Evolutionary conservation across 2,888 invertebrate genomes (phyloP).

Genomic region (Drosophila nigricruria): DNA sequence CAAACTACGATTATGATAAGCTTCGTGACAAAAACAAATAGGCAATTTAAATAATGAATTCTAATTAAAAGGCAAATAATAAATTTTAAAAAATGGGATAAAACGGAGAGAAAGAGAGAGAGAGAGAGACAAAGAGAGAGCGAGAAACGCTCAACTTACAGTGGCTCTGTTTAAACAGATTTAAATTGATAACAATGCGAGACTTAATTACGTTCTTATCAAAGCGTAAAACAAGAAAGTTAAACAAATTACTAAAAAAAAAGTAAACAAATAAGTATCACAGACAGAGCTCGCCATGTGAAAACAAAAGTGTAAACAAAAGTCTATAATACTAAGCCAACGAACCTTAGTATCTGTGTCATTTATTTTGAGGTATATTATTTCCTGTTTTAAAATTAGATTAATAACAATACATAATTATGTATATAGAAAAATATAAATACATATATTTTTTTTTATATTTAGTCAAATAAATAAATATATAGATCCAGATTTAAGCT

Average conservation of each 20-base stretch:
- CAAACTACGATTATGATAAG: slow-evolving; percentile 32
- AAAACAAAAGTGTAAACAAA: slow-evolving; percentile 28
- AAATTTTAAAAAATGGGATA: not conserved
- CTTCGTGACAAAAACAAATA: slow-evolving; percentile 46
- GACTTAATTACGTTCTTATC: slow-evolving; percentile 33
- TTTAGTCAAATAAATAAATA: not conserved
- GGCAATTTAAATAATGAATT: slow-evolving; percentile 50
- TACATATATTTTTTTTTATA: not conserved
- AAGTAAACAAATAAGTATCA: not conserved
- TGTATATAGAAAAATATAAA: not conserved
- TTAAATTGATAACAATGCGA: slow-evolving; percentile 30
- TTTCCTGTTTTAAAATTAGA: not conserved
- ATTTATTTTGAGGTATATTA: not conserved
- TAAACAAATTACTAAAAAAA: not conserved
- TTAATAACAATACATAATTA: not conserved
- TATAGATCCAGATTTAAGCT: not conserved
- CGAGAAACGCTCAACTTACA: slow-evolving; percentile 24
- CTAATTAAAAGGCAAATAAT: slow-evolving; percentile 60
- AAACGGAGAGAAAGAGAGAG: not conserved
- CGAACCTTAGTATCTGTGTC: not conserved
- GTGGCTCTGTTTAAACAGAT: slow-evolving; percentile 43
- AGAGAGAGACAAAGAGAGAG: not conserved
- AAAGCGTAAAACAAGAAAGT: slow-evolving; percentile 9
- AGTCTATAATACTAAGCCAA: not conserved
- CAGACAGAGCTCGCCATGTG: not conserved